These are phyloP conservation scores for Meliscaeva auricollis DNA, from an alignment of 2,888 invertebrate species.

Conservation along the genomic window DNA sequence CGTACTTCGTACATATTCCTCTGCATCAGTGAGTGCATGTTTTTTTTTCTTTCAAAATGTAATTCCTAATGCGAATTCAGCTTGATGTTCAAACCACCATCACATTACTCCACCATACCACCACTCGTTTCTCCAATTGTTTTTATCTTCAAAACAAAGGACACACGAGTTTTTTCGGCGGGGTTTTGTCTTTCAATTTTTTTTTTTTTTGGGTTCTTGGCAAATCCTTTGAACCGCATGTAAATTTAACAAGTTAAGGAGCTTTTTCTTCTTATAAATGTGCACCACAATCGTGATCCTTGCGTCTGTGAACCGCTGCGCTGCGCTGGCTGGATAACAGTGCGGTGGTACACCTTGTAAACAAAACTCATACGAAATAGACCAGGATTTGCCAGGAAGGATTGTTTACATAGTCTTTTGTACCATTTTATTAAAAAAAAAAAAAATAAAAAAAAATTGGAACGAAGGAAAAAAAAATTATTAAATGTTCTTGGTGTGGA, in stretches of 20 bases:
- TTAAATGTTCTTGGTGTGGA: slow-evolving; percentile 31
- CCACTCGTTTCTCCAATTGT: slow-evolving; percentile 34
- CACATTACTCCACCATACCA: neutral
- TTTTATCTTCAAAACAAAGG: slow-evolving; percentile 65
- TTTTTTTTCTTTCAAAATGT: slow-evolving; percentile 29
- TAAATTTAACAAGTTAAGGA: slow-evolving; percentile 68
- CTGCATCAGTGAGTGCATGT: slow-evolving; percentile 45
- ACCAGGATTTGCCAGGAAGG: slow-evolving; percentile 62
- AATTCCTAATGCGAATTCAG: slow-evolving; percentile 38
- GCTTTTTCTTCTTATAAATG: slow-evolving; percentile 48
- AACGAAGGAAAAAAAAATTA: neutral
- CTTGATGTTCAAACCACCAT: slow-evolving; percentile 29
- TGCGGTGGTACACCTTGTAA: slow-evolving; percentile 53
- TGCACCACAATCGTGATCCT: slow-evolving; percentile 39
- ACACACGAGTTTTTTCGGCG: slow-evolving; percentile 16
- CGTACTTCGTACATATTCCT: slow-evolving; percentile 14
- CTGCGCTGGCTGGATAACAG: slow-evolving; percentile 9
- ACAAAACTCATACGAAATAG: slow-evolving; percentile 59
- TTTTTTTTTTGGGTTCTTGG: slow-evolving; percentile 9
- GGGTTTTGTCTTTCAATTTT: slow-evolving; percentile 25
- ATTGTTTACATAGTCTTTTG: slow-evolving; percentile 67
- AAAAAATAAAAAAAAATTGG: neutral
- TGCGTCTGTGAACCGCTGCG: slow-evolving; percentile 6
- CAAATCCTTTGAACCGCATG: slow-evolving; percentile 68
- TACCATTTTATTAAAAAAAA: slow-evolving; percentile 44